Evolutionary conservation across 2,888 invertebrate species (phyloP).

Genomic region (Polydrusus cervinus): DNA sequence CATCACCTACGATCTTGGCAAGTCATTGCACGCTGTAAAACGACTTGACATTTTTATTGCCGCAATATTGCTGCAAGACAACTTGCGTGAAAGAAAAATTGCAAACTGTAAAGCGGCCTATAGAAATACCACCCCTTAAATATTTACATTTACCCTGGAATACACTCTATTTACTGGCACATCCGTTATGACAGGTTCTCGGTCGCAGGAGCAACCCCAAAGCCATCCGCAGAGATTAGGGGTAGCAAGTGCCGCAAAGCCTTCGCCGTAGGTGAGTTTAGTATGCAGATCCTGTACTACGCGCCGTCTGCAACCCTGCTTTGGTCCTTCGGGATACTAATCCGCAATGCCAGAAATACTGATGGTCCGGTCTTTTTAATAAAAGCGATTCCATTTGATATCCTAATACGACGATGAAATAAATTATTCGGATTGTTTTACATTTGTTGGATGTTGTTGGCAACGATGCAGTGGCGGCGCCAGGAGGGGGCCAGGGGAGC

Average conservation of each 20-base stretch:
- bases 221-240: slow-evolving; percentile 59
- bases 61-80: too few species aligned
- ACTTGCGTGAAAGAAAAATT: too few species aligned
- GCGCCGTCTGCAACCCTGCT: slow-evolving; percentile 66
- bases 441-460: too few species aligned
- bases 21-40: too few species aligned
- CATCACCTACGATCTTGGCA: too few species aligned
- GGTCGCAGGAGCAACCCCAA: slow-evolving; percentile 32
- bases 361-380: slow-evolving; percentile 27
- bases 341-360: slow-evolving; percentile 42
- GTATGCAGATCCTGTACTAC: slow-evolving; percentile 64
- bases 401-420: slow-evolving; percentile 25
- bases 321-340: slow-evolving; percentile 59
- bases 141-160: not conserved
- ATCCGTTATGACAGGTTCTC: slow-evolving; percentile 27
- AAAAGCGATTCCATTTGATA: slow-evolving; percentile 30
- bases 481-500: too few species aligned
- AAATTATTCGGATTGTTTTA: slow-evolving; percentile 23
- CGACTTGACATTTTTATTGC: too few species aligned
- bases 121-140: too few species aligned
- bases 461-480: too few species aligned
- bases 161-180: slow-evolving; percentile 5
- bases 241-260: slow-evolving; percentile 59
- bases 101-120: too few species aligned
- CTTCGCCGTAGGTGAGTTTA: slow-evolving; percentile 60